Conservation (phyloP, 37 sponge, comb jelly and placozoan species). For the Ianthella basta region DNA sequence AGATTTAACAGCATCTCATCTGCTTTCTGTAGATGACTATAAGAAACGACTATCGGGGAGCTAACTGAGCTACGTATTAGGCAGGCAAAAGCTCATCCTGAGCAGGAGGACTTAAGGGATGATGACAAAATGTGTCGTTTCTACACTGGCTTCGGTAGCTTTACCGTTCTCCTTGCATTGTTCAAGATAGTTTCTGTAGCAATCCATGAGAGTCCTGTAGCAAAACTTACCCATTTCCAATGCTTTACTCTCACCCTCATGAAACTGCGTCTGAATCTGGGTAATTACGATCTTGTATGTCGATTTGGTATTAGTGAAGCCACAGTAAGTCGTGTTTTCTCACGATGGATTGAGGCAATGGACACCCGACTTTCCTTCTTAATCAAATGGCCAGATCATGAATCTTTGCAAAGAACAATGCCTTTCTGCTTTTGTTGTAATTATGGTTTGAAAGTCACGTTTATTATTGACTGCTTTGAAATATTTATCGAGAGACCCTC, state of each 20-base stretch:
- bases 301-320: constrained; percentile 25
- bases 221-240: constrained; percentile 7
- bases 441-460: not conserved
- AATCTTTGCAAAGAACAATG: constrained; percentile 35
- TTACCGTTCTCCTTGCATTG: constrained; percentile 40
- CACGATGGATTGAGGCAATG: constrained; percentile 33
- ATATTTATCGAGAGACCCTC: not conserved
- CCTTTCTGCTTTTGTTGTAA: constrained; percentile 14
- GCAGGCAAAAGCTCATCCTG: constrained; percentile 26
- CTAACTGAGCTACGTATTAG: not conserved
- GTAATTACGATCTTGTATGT: constrained; percentile 21
- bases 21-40: constrained; percentile 35
- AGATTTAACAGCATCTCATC: constrained; percentile 25
- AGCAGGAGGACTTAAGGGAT: constrained; percentile 6
- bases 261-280: constrained; percentile 19
- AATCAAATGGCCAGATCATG: constrained; percentile 40
- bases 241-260: constrained; percentile 16
- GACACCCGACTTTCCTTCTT: constrained; percentile 17
- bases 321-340: constrained; percentile 20
- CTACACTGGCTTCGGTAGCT: constrained; percentile 47
- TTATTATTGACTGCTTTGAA: constrained; percentile 49
- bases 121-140: constrained; percentile 30
- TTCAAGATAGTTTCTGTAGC: constrained; percentile 35
- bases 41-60: constrained; percentile 15
- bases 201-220: not conserved